Percentiles rank a stretch among this genome's conserved stretches.
These are phyloP conservation scores for Meleagris gallopavo DNA, from an alignment of 2,113 vertebrate genomes.

Conservation along the genomic window DNA sequence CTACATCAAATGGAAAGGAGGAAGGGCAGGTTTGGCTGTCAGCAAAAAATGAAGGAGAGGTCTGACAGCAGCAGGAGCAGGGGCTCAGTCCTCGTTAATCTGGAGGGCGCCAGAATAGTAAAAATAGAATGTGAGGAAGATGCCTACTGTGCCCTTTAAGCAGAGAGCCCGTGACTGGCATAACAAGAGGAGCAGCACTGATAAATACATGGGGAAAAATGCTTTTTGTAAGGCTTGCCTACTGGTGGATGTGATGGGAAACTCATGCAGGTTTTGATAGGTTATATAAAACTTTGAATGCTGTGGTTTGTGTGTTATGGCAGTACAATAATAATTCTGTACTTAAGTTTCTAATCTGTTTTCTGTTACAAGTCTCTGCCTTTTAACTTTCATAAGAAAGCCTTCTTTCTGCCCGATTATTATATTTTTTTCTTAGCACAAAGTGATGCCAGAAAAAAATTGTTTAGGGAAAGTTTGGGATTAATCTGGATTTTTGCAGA, in stretches of 20 bases:
- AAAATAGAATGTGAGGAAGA: background rate
- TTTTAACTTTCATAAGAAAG: conserved; percentile 33
- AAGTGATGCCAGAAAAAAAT: background rate
- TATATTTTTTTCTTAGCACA: background rate
- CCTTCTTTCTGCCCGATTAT: background rate
- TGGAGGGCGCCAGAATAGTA: background rate
- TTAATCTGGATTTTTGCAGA: background rate
- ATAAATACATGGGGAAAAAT: background rate
- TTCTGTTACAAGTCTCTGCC: conserved; percentile 14
- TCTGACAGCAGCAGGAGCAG: conserved; percentile 41
- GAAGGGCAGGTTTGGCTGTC: conserved; percentile 62
- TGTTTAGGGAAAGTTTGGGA: background rate
- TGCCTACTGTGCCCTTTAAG: conserved; percentile 24
- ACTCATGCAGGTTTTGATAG: background rate
- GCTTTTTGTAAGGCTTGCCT: background rate
- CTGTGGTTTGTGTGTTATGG: background rate
- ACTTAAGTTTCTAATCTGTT: conserved; percentile 8
- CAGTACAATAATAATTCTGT: background rate
- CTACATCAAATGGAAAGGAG: conserved; percentile 70
- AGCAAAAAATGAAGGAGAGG: conserved; percentile 51
- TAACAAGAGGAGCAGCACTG: background rate
- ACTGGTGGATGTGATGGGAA: background rate
- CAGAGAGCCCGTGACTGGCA: background rate
- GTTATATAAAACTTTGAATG: background rate
- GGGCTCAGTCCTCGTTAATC: conserved; percentile 34